These are phyloP conservation scores for Halichoeres trimaculatus DNA, from an alignment of 2,113 vertebrate genomes.

Conservation along the genomic window DNA sequence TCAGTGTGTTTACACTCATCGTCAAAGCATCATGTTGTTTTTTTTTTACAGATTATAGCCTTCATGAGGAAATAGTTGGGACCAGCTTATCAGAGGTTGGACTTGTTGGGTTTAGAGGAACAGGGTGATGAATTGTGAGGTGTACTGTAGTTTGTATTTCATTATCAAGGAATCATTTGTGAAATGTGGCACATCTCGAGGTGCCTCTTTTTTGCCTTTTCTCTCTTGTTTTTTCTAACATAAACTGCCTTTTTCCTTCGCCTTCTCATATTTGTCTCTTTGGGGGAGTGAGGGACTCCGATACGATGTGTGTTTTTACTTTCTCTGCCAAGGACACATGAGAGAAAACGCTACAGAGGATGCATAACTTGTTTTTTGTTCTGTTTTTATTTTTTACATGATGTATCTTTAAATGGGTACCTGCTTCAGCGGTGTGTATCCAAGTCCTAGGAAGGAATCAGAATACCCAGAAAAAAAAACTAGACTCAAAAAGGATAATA, in stretches of 20 bases:
- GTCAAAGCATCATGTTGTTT: slow-evolving; percentile 33
- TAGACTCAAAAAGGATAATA: slow-evolving; percentile 17
- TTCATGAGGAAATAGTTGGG: slow-evolving; percentile 56
- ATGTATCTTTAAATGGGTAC: slow-evolving; percentile 47
- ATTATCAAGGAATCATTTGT: slow-evolving; percentile 70
- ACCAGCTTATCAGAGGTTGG: slow-evolving; percentile 45
- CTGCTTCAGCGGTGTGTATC: slow-evolving; percentile 63
- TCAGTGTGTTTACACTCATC: slow-evolving; percentile 43
- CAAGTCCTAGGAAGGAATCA: slow-evolving; percentile 37
- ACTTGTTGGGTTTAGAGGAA: slow-evolving; percentile 58
- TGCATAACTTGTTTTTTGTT: slow-evolving; percentile 43
- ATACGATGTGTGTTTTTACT: slow-evolving; percentile 59
- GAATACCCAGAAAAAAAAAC: slow-evolving; percentile 28
- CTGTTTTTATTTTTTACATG: slow-evolving; percentile 25
- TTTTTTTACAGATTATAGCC: slow-evolving; percentile 46
- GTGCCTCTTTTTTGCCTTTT: slow-evolving; percentile 77
- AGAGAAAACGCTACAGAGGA: slow-evolving; percentile 53
- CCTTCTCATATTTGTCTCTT: slow-evolving; percentile 68
- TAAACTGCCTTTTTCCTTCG: slow-evolving; percentile 78
- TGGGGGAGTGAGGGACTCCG: slow-evolving; percentile 45
- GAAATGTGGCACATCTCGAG: slow-evolving; percentile 66
- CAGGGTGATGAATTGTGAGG: slow-evolving; percentile 71
- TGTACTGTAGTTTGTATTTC: slow-evolving; percentile 72
- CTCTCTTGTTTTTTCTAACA: slow-evolving; percentile 64
- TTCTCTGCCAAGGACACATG: slow-evolving; percentile 76